phyloP scores from a whole-genome alignment of 2,888 invertebrate genomes.

The Cataglyphis rosenhaueri region DNA sequence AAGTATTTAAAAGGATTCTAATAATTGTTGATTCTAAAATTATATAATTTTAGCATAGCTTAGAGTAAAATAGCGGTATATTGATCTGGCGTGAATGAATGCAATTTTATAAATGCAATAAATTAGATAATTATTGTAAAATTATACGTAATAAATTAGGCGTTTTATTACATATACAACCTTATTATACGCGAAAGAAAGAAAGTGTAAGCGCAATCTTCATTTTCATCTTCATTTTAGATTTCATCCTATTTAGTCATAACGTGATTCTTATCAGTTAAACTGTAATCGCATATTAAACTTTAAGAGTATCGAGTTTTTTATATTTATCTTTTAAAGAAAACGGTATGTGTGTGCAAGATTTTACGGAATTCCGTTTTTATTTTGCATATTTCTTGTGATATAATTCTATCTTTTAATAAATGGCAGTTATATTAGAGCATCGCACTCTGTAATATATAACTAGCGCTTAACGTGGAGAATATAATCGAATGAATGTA shows the following conservation, averaged over 20 bases:
- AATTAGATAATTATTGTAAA: constrained; percentile 1
- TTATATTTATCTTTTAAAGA: neutral
- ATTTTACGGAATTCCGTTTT: neutral
- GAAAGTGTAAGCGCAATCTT: neutral
- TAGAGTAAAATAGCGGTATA: neutral
- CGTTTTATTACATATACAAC: neutral
- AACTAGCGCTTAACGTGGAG: constrained; percentile 1
- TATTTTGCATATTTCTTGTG: constrained; percentile 32
- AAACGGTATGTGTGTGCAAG: neutral
- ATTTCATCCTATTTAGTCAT: neutral
- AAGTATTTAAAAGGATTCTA: constrained; percentile 18
- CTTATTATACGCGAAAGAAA: neutral
- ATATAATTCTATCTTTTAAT: constrained; percentile 13
- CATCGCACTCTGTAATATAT: neutral
- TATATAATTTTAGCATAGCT: constrained; percentile 8
- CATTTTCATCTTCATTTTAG: neutral
- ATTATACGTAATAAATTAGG: neutral
- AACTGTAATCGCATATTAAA: neutral
- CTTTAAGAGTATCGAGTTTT: constrained; percentile 1
- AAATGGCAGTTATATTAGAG: neutral
- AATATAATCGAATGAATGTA: neutral
- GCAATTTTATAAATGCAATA: constrained; percentile 16
- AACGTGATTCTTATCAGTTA: neutral
- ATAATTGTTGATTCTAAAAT: constrained; percentile 12
- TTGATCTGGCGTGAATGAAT: neutral